These are phyloP conservation scores for Eumerus sabulonum DNA, from an alignment of 2,888 invertebrate species.

Conservation along the genomic window DNA sequence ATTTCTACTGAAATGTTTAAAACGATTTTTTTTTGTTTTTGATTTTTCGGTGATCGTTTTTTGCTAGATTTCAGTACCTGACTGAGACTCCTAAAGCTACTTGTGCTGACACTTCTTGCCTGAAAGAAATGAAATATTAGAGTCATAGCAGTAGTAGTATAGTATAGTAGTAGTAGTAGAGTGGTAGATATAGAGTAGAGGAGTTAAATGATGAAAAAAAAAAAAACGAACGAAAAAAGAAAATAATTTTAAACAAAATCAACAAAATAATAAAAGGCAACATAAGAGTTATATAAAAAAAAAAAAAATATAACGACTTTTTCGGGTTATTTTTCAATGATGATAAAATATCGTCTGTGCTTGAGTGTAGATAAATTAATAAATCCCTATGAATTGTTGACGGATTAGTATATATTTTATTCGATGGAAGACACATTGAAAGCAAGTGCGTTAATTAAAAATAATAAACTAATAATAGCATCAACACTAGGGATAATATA, in stretches of 20 bases:
- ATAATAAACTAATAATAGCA: conserved; percentile 13
- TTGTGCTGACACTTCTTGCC: conserved; percentile 93
- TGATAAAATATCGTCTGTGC: neutral
- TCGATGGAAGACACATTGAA: conserved; percentile 33
- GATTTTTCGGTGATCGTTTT: conserved; percentile 61
- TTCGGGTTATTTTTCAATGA: neutral
- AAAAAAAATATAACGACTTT: neutral
- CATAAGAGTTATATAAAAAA: neutral
- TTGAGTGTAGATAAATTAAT: neutral
- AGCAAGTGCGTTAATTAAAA: conserved; percentile 36
- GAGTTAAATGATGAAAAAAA: conserved; percentile 56
- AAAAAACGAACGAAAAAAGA: conserved; percentile 12
- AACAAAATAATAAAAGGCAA: neutral
- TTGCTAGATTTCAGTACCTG: conserved; percentile 82
- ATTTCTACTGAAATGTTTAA: conserved; percentile 54
- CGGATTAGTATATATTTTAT: neutral
- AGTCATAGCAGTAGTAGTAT: conserved; percentile 70
- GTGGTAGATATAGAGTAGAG: conserved; percentile 56
- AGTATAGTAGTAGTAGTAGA: conserved; percentile 58
- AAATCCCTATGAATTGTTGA: neutral
- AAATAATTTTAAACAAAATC: conserved; percentile 17
- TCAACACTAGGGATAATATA: conserved; percentile 29
- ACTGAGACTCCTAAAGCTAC: conserved; percentile 94
- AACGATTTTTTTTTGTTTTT: conserved; percentile 37
- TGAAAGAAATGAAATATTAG: conserved; percentile 81